A percentile compares a stretch with the other conserved stretches of the same genome.
phyloP scores from a whole-genome alignment of 2,113 vertebrate species.

The Trichechus manatus region DNA sequence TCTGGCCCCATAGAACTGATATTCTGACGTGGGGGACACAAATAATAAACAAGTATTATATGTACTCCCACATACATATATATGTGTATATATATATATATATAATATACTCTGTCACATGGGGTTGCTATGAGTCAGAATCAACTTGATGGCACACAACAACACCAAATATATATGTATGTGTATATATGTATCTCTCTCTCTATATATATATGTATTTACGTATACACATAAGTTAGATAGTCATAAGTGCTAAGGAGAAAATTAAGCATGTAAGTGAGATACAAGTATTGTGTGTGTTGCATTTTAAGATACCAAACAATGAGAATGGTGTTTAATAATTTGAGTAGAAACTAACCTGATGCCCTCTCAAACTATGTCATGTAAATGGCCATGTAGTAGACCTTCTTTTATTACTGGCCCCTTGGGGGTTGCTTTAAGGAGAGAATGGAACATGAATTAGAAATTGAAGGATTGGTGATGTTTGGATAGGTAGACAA shows the following conservation, averaged over 20 bases:
- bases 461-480: not conserved
- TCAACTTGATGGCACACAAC: too few relatives aligned
- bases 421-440: not conserved
- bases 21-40: too few relatives aligned
- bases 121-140: too few relatives aligned
- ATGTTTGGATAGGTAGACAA: not conserved
- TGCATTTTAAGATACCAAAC: conserved; percentile 26
- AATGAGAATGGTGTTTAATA: not conserved
- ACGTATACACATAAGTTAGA: not conserved
- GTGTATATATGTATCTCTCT: too few relatives aligned
- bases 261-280: too few relatives aligned
- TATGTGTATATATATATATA: too few relatives aligned
- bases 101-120: too few relatives aligned
- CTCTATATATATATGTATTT: too few relatives aligned
- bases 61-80: too few relatives aligned
- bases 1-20: too few relatives aligned
- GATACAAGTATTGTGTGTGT: not conserved
- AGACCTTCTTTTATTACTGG: not conserved
- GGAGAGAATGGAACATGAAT: not conserved
- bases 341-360: not conserved
- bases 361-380: not conserved
- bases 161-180: too few relatives aligned
- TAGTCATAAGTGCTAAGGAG: not conserved
- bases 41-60: too few relatives aligned
- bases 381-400: not conserved